Evolutionary conservation across 2,113 vertebrate species (phyloP), one percentile per base, ranked within the genome.

Genomic region (Bubo blakistoni): DNA sequence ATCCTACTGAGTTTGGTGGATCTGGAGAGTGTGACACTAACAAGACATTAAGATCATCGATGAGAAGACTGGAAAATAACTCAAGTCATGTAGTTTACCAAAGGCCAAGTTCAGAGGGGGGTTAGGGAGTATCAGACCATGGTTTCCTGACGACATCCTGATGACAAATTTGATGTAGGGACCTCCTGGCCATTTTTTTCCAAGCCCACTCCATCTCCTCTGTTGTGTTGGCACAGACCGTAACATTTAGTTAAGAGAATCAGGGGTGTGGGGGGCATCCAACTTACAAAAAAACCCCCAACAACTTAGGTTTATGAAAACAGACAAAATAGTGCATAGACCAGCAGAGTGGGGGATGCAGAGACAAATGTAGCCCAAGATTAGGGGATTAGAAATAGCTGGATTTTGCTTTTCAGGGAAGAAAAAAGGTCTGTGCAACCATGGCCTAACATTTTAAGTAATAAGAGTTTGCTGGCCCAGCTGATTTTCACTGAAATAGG

Each of bases 401-500:
- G 83, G 29, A 81, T 3, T 16, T 92, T 66, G 59, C 51, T 94
- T 81, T 92, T 65, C 61, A 69, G 47, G 86, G 52, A 42, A 79
- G 18, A 30, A 90, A 73, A 80, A 76, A 34, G 1, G 1, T 20
- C 52, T 59, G 38, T n/a, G 51, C 38, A 84, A 57, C n/a, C 14
- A 3, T 16, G 36, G 25, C 44, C 70, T 46, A n/a, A 52, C 30
- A 59, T 90, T 85, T 85, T 59, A 76, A 82, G 46, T 51, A 76
- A 36, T 36, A n/a, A 42, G 46, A 13, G 58, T 52, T 85, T 90
- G 54, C 85, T 86, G 66, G 62, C 73, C 90, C 71, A 61, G 90
- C 25, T 85, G 93, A 87, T 91, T 81, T 85, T 76, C 51, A n/a
- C 66, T 40, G 81, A 90, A 93, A 90, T 92, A 92, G 94, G 90